These are phyloP conservation scores for Caenorhabditis becei DNA, from an alignment of 2,888 invertebrate species.

Conservation along the genomic window DNA sequence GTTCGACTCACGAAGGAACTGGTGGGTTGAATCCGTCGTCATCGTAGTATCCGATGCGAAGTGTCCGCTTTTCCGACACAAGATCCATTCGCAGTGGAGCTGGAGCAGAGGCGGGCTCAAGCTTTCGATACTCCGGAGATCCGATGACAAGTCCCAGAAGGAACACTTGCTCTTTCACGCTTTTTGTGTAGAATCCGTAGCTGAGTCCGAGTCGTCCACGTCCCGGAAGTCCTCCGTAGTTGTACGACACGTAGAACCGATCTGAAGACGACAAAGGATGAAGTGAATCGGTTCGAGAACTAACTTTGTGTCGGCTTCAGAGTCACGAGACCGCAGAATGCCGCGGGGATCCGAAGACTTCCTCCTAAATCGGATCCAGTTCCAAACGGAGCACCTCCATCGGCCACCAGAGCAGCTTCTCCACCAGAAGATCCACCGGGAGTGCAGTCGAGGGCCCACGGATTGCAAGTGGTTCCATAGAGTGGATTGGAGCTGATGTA, in stretches of 20 bases:
- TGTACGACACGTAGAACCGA: conserved; percentile 71
- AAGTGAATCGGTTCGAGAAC: not conserved
- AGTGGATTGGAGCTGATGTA: conserved; percentile 82
- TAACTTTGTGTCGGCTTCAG: conserved; percentile 82
- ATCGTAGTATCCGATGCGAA: conserved; percentile 81
- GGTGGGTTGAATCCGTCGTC: conserved; percentile 81
- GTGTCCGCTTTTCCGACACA: not conserved
- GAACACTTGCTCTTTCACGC: conserved; percentile 75
- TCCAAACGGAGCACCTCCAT: conserved; percentile 83
- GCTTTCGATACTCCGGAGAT: conserved; percentile 58
- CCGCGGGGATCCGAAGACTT: conserved; percentile 83
- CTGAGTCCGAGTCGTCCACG: conserved; percentile 74
- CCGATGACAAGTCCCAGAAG: conserved; percentile 66
- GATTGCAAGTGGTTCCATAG: conserved; percentile 83
- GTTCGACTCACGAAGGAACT: conserved; percentile 80
- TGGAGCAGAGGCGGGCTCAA: conserved; percentile 62
- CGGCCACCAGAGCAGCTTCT: conserved; percentile 83
- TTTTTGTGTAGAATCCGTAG: conserved; percentile 80
- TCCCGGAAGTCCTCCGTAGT: conserved; percentile 78
- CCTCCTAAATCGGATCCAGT: conserved; percentile 83
- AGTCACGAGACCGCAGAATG: conserved; percentile 83
- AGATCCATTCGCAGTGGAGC: conserved; percentile 34
- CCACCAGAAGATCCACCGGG: conserved; percentile 84
- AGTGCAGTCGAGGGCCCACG: conserved; percentile 80
- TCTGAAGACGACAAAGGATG: conserved; percentile 41